These are phyloP conservation scores for Thunnus maccoyii DNA, from an alignment of 2,113 vertebrate genomes.

Conservation along the genomic window DNA sequence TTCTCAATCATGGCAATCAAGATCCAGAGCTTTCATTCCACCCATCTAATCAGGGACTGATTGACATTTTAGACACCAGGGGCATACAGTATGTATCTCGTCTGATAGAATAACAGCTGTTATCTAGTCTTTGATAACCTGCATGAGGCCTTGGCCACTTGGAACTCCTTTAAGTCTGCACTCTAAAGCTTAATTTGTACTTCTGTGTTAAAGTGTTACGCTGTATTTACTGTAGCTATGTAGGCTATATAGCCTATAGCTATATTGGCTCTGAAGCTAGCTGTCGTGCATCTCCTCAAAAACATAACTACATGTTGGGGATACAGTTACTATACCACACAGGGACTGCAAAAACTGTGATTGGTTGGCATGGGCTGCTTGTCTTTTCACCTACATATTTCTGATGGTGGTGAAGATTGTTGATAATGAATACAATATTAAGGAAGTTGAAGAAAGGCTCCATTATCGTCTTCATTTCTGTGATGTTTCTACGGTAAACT, in stretches of 20 bases:
- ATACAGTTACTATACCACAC: neutral
- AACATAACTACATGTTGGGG: neutral
- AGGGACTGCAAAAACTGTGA: neutral
- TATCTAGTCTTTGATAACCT: neutral
- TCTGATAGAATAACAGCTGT: neutral
- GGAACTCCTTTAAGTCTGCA: neutral
- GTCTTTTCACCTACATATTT: neutral
- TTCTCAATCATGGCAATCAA: neutral
- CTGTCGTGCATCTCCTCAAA: neutral
- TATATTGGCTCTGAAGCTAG: too few relatives aligned
- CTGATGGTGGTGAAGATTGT: too few relatives aligned
- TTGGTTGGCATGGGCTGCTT: neutral
- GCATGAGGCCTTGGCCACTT: neutral
- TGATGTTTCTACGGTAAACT: too few relatives aligned
- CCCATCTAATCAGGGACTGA: neutral
- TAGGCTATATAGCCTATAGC: too few relatives aligned
- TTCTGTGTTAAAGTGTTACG: too few relatives aligned
- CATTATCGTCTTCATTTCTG: too few relatives aligned
- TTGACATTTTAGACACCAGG: neutral
- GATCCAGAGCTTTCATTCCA: neutral
- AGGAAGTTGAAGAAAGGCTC: too few relatives aligned
- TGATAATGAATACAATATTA: too few relatives aligned
- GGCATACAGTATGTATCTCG: neutral
- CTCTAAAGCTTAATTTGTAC: too few relatives aligned
- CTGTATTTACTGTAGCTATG: too few relatives aligned